Base-by-base conservation (phyloP, 2,888 invertebrate genomes). In the Odontomyia ornata region DNA sequence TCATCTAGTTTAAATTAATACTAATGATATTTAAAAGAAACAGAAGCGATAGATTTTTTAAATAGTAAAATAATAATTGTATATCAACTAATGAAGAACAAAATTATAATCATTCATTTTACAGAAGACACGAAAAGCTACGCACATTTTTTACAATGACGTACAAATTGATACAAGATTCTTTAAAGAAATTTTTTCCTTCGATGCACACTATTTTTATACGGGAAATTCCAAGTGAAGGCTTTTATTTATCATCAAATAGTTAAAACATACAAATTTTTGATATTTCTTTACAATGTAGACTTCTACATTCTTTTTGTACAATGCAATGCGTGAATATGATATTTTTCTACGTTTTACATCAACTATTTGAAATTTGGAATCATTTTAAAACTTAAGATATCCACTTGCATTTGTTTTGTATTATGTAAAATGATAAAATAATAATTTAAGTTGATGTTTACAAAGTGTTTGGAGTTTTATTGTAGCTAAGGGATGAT, bases 331-430 rank as follows among this genome's bases (percentile, higher is more conserved):
- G 62, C 28, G 28, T 62, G 23, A 62, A 11, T 21, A 21, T 25
- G 69, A 69, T 69, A 69, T 69, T 69, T 69, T 69, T 69, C 69
- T 25, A 69, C 69, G 21, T 69, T 46, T 47, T 46, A 69, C 69
- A 69, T 69, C 69, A 47, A 65, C 47, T 13, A 21, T 46, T 69
- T 13, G 13, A 47, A 43, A 69, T 69, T 46, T 46, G 25, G 30
- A 47, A 47, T 69, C 47, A 69, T 69, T 28, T 69, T 69, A 69
- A 46, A 69, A 47, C n/a, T 47, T 69, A 69, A 69, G 69, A 47
- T 64, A 27, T 15, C 27, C 30, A 64, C 30, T 11, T 47, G 46
- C 47, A 69, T 69, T 69, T 69, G 69, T 69, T 47, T 47, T 67
- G 11, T 67, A n/a, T 67, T 23, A 69, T 69, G 69, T 69, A 69